A percentile compares a stretch with the other conserved stretches of the same genome.
phyloP scores from a whole-genome alignment of 1,140 invertebrate genomes.

The Saccostrea glomerata region DNA sequence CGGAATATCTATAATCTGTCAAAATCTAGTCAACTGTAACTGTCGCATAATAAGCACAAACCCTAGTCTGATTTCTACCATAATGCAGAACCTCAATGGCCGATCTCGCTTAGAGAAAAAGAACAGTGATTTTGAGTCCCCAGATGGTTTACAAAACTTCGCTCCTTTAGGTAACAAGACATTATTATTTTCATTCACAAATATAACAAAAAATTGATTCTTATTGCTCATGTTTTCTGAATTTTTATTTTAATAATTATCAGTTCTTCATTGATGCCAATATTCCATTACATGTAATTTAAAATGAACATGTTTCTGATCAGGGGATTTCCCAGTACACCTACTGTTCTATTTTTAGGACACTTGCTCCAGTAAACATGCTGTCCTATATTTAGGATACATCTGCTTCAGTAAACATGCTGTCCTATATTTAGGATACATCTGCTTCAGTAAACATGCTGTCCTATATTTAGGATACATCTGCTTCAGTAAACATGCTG shows the following conservation, averaged over 20 bases:
- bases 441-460: not conserved
- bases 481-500: conserved; percentile 78
- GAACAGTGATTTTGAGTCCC: conserved; percentile 67
- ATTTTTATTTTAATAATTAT: no score
- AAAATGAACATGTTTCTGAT: no score
- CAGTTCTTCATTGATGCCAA: no score
- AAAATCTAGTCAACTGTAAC: conserved; percentile 78
- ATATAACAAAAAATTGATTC: not conserved
- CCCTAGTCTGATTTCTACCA: conserved; percentile 80
- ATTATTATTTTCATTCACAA: not conserved
- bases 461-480: conserved; percentile 83
- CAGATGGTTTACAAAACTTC: conserved; percentile 90
- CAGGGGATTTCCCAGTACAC: no score
- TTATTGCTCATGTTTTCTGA: no score
- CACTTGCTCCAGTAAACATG: no score
- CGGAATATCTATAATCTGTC: conserved; percentile 78
- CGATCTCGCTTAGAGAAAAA: conserved; percentile 73
- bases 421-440: not conserved
- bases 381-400: conserved; percentile 80
- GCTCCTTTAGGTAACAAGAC: conserved; percentile 86
- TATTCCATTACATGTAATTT: no score
- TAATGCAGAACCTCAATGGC: conserved; percentile 80
- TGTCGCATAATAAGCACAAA: conserved; percentile 80
- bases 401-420: conserved; percentile 88
- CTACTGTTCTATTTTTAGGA: not conserved